These are phyloP conservation scores for Hemiprocne comata DNA, from an alignment of 2,113 vertebrate species.

Conservation along the genomic window DNA sequence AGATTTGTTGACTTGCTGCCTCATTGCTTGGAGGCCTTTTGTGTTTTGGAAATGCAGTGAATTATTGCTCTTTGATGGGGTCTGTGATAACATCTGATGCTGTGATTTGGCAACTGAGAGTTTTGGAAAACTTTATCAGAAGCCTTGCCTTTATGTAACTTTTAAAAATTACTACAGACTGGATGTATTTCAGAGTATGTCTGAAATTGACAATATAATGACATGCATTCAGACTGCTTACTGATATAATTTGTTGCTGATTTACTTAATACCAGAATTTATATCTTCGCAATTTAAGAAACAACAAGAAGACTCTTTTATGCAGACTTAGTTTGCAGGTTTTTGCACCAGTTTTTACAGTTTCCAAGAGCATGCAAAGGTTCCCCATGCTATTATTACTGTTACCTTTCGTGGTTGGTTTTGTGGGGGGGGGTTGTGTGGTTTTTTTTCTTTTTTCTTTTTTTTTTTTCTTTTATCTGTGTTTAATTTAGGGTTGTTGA, in stretches of 20 bases:
- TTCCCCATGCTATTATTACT: background rate
- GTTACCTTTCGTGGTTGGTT: background rate
- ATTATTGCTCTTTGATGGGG: background rate
- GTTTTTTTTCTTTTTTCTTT: too few relatives aligned
- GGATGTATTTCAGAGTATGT: background rate
- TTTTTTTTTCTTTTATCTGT: background rate
- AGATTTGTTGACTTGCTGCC: background rate
- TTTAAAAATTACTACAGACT: background rate
- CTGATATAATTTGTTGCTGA: background rate
- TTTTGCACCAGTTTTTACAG: background rate
- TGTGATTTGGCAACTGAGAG: background rate
- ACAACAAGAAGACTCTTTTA: background rate
- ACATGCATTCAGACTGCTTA: background rate
- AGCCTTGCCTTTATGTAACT: background rate
- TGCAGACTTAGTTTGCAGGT: background rate
- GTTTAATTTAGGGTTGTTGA: conserved; percentile 1
- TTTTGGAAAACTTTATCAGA: background rate
- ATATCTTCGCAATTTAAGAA: background rate
- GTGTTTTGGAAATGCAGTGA: conserved; percentile 27
- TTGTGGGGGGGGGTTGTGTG: background rate
- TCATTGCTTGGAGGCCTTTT: background rate
- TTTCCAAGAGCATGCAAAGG: background rate
- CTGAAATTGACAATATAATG: background rate
- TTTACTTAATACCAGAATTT: background rate
- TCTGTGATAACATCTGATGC: conserved; percentile 3